phyloP scores from a whole-genome alignment of 2,888 invertebrate genomes.

The Trisateles emortualis region DNA sequence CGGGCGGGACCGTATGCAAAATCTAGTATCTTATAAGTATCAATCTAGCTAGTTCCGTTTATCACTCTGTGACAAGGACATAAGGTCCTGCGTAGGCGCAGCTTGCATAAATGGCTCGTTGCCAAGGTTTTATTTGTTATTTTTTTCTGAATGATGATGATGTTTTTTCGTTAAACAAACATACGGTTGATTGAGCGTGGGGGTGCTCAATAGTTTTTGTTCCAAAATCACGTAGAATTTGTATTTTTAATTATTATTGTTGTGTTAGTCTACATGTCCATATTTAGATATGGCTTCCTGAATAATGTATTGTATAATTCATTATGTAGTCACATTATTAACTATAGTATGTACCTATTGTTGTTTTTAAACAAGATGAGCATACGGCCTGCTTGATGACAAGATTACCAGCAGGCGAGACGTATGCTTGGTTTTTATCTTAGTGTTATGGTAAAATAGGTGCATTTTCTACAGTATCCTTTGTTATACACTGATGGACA shows the following conservation, averaged over 20 bases:
- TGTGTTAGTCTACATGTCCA: constrained; percentile 31
- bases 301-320: constrained; percentile 21
- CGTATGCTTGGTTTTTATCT: no score
- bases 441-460: no score
- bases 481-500: no score
- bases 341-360: neutral
- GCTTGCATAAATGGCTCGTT: constrained; percentile 58
- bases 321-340: constrained; percentile 19
- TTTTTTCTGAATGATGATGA: constrained; percentile 50
- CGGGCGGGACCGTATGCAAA: no score
- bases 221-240: constrained; percentile 29
- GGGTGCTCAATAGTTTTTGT: constrained; percentile 44
- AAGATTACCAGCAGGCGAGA: no score
- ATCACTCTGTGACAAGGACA: constrained; percentile 55
- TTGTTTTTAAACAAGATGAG: no score
- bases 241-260: constrained; percentile 37
- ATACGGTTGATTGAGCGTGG: constrained; percentile 50
- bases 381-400: no score
- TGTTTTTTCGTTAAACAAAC: constrained; percentile 41
- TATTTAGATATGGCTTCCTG: constrained; percentile 29
- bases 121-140: constrained; percentile 60
- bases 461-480: no score
- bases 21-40: no score
- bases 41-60: constrained; percentile 38
- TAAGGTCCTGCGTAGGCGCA: constrained; percentile 60